Percentiles rank a stretch among this genome's conserved stretches.
These are phyloP conservation scores for Caenorhabditis sulstoni DNA, from an alignment of 2,888 invertebrate species.

Conservation along the genomic window DNA sequence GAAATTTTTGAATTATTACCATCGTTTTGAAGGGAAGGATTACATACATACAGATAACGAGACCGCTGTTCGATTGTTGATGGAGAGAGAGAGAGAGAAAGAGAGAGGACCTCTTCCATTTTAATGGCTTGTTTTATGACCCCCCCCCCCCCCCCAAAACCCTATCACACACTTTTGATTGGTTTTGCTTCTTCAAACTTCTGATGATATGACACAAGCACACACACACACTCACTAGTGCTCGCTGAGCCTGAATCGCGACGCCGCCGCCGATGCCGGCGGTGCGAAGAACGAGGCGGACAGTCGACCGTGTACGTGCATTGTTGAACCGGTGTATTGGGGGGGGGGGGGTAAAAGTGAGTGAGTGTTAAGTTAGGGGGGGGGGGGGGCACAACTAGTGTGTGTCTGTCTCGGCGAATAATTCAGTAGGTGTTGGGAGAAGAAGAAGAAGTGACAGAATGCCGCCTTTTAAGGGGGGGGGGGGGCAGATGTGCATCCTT, in stretches of 20 bases:
- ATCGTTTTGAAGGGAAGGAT: constrained; percentile 35
- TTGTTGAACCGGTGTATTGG: too few relatives aligned
- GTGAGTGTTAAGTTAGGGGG: constrained; percentile 12
- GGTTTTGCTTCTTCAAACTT: too few relatives aligned
- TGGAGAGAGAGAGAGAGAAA: too few relatives aligned
- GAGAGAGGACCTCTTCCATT: not conserved
- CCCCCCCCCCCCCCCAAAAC: not conserved
- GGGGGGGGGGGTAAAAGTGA: too few relatives aligned
- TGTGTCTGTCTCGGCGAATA: constrained; percentile 29
- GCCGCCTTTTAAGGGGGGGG: constrained; percentile 15
- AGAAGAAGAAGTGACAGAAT: constrained; percentile 11
- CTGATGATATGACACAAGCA: too few relatives aligned
- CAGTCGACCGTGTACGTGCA: constrained; percentile 59
- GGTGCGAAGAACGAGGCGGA: constrained; percentile 52
- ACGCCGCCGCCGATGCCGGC: constrained; percentile 8
- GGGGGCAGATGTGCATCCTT: constrained; percentile 19
- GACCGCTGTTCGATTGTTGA: too few relatives aligned
- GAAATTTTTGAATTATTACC: constrained; percentile 57
- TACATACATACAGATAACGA: too few relatives aligned
- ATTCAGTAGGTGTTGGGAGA: constrained; percentile 46
- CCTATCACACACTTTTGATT: too few relatives aligned
- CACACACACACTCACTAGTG: constrained; percentile 46
- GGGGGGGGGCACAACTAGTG: constrained; percentile 9
- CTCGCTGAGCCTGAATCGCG: constrained; percentile 43
- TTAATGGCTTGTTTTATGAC: constrained; percentile 29